Conservation (phyloP, 1,140 invertebrate species). For the Drosophila triauraria region DNA sequence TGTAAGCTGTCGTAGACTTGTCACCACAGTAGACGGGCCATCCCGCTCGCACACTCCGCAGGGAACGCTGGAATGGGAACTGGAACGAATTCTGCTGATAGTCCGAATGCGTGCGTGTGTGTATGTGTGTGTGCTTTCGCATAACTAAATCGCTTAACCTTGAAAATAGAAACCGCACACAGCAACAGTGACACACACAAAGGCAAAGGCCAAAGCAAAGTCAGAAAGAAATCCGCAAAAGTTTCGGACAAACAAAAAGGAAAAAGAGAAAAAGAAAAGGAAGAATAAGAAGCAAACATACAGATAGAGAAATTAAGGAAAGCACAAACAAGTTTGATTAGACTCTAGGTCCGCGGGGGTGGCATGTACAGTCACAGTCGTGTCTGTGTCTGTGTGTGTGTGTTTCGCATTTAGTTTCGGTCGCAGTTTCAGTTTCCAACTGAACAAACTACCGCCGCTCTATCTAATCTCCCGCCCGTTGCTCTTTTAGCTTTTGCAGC, state of each 20-base stretch:
- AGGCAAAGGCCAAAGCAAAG: slow-evolving; percentile 33
- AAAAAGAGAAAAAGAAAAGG: slow-evolving; percentile 2
- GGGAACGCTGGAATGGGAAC: neutral
- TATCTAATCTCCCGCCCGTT: slow-evolving; percentile 69
- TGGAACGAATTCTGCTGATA: slow-evolving; percentile 10
- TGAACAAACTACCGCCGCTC: slow-evolving; percentile 73
- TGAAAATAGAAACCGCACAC: slow-evolving; percentile 78
- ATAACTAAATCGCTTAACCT: slow-evolving; percentile 78
- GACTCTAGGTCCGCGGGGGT: slow-evolving; percentile 20
- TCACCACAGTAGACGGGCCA: neutral
- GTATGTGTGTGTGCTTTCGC: slow-evolving; percentile 13
- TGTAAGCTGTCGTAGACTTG: slow-evolving; percentile 58
- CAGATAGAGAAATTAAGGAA: slow-evolving; percentile 2
- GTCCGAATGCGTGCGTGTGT: slow-evolving; percentile 1
- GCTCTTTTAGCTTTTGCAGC: slow-evolving; percentile 38
- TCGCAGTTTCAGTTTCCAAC: slow-evolving; percentile 68
- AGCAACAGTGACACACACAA: slow-evolving; percentile 20
- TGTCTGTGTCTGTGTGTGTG: neutral
- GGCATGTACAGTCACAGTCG: neutral
- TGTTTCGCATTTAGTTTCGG: slow-evolving; percentile 40
- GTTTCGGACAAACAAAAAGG: slow-evolving; percentile 42
- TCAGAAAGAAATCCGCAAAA: slow-evolving; percentile 45
- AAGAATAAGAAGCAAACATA: slow-evolving; percentile 29
- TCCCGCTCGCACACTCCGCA: neutral
- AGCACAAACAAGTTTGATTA: slow-evolving; percentile 44